A percentile compares a stretch with the other conserved stretches of the same genome.
These are phyloP conservation scores for Hypsopygia costalis DNA, from an alignment of 2,888 invertebrate genomes.

Conservation along the genomic window DNA sequence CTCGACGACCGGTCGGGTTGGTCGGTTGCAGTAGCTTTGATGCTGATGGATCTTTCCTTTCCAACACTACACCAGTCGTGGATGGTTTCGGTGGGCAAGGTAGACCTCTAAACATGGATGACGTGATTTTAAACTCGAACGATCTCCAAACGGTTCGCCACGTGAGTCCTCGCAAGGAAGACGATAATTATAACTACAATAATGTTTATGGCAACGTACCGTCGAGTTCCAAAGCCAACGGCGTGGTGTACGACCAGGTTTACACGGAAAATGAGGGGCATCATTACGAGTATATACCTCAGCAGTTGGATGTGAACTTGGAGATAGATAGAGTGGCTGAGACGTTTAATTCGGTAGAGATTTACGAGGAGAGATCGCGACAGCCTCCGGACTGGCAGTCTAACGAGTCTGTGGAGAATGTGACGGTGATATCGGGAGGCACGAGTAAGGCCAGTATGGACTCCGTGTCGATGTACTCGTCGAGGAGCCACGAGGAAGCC, in stretches of 20 bases:
- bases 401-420: constrained; percentile 78
- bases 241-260: constrained; percentile 64
- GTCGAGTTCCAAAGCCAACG: constrained; percentile 50
- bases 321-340: constrained; percentile 55
- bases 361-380: constrained; percentile 57
- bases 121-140: constrained; percentile 58
- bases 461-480: constrained; percentile 80
- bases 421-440: constrained; percentile 64
- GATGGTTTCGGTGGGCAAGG: constrained; percentile 75
- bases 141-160: constrained; percentile 53
- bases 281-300: constrained; percentile 62
- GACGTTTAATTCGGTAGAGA: constrained; percentile 65
- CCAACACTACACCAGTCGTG: constrained; percentile 73
- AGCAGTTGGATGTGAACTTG: constrained; percentile 47
- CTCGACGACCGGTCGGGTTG: constrained; percentile 58
- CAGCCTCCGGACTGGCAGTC: constrained; percentile 51
- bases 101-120: constrained; percentile 64
- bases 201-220: constrained; percentile 60
- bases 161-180: constrained; percentile 51
- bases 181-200: constrained; percentile 74
- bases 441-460: constrained; percentile 68
- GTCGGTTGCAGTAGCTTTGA: constrained; percentile 69
- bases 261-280: constrained; percentile 66
- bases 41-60: constrained; percentile 66
- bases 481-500: constrained; percentile 78